Evolutionary conservation across 2,888 invertebrate species (phyloP).

Genomic region (Ellobium chinense): DNA sequence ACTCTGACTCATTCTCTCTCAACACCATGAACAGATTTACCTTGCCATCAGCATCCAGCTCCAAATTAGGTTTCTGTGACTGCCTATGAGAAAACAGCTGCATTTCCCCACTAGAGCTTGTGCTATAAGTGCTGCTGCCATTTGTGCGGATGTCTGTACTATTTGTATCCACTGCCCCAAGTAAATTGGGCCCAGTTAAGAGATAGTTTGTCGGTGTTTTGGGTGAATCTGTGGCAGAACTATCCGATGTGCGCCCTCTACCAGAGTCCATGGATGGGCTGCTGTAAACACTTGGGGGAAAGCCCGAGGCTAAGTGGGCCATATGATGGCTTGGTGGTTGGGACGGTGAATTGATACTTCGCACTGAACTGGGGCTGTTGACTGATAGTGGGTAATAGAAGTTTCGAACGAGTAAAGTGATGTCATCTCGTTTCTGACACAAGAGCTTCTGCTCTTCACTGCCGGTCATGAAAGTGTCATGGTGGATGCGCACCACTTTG

Average conservation of each 20-base stretch:
- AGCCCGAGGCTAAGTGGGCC: neutral
- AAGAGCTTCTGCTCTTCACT: constrained; percentile 61
- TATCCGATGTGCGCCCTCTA: constrained; percentile 19
- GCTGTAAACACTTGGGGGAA: constrained; percentile 22
- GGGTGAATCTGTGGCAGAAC: constrained; percentile 38
- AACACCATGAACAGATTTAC: neutral
- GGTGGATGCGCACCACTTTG: constrained; percentile 90
- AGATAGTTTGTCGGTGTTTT: constrained; percentile 47
- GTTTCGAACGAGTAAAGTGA: constrained; percentile 90
- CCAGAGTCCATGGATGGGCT: constrained; percentile 35
- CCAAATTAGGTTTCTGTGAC: constrained; percentile 70
- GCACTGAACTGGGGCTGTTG: constrained; percentile 71
- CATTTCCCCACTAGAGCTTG: constrained; percentile 72
- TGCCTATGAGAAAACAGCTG: constrained; percentile 58
- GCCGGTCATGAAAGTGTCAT: constrained; percentile 85
- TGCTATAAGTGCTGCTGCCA: constrained; percentile 66
- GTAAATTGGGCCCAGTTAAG: constrained; percentile 22
- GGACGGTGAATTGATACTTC: constrained; percentile 42
- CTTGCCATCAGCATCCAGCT: constrained; percentile 84
- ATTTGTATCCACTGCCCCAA: constrained; percentile 41
- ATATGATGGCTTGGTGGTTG: constrained; percentile 16
- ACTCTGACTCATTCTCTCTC: no score
- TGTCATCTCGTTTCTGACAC: constrained; percentile 86
- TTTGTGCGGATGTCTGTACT: constrained; percentile 50
- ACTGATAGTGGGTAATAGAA: constrained; percentile 89